Evolutionary conservation across 2,888 invertebrate genomes (phyloP), one percentile per base, ranked within the genome.

Genomic region (Hemithea aestivaria): DNA sequence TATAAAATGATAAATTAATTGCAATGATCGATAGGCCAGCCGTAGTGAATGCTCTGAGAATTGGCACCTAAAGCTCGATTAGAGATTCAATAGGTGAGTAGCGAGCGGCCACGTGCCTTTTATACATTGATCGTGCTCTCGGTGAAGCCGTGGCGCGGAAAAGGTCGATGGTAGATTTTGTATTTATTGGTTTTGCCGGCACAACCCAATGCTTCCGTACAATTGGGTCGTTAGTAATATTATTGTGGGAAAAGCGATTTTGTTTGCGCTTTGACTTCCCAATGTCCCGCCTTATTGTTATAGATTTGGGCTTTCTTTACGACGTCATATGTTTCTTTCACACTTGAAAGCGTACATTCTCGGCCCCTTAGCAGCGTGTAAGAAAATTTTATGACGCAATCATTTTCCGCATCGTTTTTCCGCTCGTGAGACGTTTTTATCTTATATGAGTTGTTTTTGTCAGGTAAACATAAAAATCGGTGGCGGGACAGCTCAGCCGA

Each of bases 381-480:
- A 63, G 65, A 61, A 59, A 63, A 53, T 67, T 71, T 73, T 66
- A 71, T 65, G 67, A 58, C 58, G 48, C 58, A 66, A 70, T 73
- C 59, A 63, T 73, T 73, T 70, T 62, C 58, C 55, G 46, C 54
- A 49, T 56, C 58, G 56, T 60, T 64, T 67, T 62, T 51, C 56
- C 51, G 40, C 53, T 53, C 47, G 32, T 51, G 53, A 48, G 51
- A 60, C 45, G 53, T 58, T 63, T 64, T 56, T 61, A 52, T 60
- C 46, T 61, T 45, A 55, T 55, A 33, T 48, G 48, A 46, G 44
- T 56, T 60, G 49, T 61, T 55, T 66, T 53, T 64, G 59, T 51
- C 74, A 90, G 90, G 89, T 64, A 89, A 88, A 73, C 85, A 88
- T 59, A 87, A 87, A 73, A 89, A 88, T 66, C 88, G 89, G 51